These are phyloP conservation scores for Holcopasites calliopsidis DNA, from an alignment of 1,140 invertebrate species.

Conservation along the genomic window DNA sequence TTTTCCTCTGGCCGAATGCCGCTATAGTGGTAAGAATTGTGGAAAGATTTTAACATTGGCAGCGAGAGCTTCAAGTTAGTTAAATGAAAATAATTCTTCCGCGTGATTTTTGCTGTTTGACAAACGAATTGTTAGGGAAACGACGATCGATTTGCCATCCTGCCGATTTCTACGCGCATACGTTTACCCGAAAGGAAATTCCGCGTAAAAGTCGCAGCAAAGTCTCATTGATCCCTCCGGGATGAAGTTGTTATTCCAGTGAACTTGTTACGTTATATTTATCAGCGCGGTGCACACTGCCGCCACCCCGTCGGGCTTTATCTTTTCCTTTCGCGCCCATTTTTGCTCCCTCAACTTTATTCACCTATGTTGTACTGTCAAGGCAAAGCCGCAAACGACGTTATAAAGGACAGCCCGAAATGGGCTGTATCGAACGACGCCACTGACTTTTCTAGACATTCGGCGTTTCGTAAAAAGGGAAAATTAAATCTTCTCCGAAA, in stretches of 20 bases:
- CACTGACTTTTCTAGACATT: conserved; percentile 28
- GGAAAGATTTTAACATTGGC: too few relatives aligned
- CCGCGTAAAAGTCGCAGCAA: conserved; percentile 61
- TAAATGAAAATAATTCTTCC: too few relatives aligned
- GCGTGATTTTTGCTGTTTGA: too few relatives aligned
- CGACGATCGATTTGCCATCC: conserved; percentile 42
- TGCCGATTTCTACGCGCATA: conserved; percentile 54
- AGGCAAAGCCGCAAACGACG: conserved; percentile 59
- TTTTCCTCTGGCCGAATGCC: too few relatives aligned
- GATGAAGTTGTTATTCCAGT: conserved; percentile 76
- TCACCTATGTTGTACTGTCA: conserved; percentile 52
- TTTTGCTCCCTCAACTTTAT: conserved; percentile 49
- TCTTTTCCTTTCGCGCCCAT: conserved; percentile 60
- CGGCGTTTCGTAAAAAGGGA: neutral
- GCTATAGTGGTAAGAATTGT: too few relatives aligned
- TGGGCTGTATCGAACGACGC: conserved; percentile 31
- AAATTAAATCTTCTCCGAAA: too few relatives aligned
- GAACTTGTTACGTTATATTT: conserved; percentile 78
- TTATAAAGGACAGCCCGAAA: conserved; percentile 45
- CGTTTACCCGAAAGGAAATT: conserved; percentile 58
- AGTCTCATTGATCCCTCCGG: conserved; percentile 74
- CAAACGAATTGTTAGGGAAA: neutral
- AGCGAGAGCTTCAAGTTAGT: too few relatives aligned
- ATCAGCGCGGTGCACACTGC: conserved; percentile 72
- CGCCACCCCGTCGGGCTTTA: conserved; percentile 57